Evolutionary conservation across 2,888 invertebrate species (phyloP).

Genomic region (Elgonia sp.): DNA sequence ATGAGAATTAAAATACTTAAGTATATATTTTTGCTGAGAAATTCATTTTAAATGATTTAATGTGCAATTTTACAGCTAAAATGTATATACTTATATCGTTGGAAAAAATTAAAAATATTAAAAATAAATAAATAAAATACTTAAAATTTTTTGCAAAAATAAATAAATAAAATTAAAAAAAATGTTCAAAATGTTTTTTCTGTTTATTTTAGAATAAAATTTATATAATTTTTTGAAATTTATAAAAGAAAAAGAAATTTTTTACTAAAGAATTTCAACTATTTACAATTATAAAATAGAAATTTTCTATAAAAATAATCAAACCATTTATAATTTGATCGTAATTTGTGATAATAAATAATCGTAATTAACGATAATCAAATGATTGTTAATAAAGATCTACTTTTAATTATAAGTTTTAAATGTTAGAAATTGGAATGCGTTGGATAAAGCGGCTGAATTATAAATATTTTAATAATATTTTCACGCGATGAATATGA

Average conservation of each 20-base stretch:
- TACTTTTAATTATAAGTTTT: not conserved
- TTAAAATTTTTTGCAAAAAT: too few species aligned
- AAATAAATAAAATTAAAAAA: too few species aligned
- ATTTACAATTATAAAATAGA: not conserved
- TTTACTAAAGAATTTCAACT: too few species aligned
- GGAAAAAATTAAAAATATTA: too few species aligned
- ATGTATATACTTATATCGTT: too few species aligned
- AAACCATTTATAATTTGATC: too few species aligned
- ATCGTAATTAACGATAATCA: not conserved
- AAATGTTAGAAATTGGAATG: not conserved
- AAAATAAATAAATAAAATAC: too few species aligned
- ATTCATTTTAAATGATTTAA: not conserved
- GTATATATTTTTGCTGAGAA: not conserved
- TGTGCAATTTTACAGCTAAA: not conserved
- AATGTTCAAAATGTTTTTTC: too few species aligned
- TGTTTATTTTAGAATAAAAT: too few species aligned
- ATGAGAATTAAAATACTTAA: conserved; percentile 18
- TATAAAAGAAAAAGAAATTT: too few species aligned
- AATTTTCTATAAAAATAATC: not conserved
- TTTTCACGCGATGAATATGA: conserved; percentile 15
- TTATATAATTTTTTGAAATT: too few species aligned
- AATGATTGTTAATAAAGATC: not conserved
- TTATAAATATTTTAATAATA: not conserved
- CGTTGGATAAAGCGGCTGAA: not conserved
- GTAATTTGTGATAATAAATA: not conserved